Conservation (phyloP, 2,888 invertebrate genomes). For the Acrobeloides nanus region DNA sequence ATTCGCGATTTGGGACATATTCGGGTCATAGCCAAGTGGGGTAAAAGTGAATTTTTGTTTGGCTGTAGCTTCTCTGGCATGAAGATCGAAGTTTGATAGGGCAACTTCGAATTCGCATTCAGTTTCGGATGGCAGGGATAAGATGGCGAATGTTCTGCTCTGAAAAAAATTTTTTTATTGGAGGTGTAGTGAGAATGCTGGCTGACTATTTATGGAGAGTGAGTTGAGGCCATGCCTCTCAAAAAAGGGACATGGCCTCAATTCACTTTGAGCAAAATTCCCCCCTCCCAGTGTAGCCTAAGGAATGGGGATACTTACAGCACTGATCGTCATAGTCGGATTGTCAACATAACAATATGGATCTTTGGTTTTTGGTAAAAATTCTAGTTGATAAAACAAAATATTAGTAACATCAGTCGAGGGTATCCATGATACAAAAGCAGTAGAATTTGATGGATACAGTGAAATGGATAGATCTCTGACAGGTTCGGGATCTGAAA, state of each 20-base stretch:
- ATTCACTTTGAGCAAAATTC: no score
- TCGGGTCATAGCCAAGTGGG: background rate
- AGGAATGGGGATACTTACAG: no score
- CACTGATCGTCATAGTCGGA: no score
- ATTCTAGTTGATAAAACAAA: constrained; percentile 42
- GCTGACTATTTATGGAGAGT: constrained; percentile 1
- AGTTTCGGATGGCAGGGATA: constrained; percentile 23
- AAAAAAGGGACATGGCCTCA: no score
- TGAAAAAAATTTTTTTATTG: constrained; percentile 14
- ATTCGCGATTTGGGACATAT: constrained; percentile 3
- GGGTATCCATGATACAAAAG: constrained; percentile 37
- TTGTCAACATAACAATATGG: no score
- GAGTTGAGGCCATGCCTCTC: no score
- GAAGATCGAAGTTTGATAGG: constrained; percentile 40
- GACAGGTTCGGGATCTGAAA: constrained; percentile 47
- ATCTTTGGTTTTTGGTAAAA: no score
- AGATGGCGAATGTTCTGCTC: constrained; percentile 27
- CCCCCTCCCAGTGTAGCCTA: no score
- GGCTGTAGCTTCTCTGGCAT: constrained; percentile 23
- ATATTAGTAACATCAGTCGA: constrained; percentile 33
- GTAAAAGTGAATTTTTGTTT: background rate
- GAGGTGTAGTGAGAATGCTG: background rate
- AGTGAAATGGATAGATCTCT: constrained; percentile 32
- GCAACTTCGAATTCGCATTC: constrained; percentile 42
- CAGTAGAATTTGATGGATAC: constrained; percentile 31